Percentiles rank a stretch among this genome's conserved stretches.
phyloP scores from a whole-genome alignment of 2,113 vertebrate species.

The Xiphophorus couchianus region DNA sequence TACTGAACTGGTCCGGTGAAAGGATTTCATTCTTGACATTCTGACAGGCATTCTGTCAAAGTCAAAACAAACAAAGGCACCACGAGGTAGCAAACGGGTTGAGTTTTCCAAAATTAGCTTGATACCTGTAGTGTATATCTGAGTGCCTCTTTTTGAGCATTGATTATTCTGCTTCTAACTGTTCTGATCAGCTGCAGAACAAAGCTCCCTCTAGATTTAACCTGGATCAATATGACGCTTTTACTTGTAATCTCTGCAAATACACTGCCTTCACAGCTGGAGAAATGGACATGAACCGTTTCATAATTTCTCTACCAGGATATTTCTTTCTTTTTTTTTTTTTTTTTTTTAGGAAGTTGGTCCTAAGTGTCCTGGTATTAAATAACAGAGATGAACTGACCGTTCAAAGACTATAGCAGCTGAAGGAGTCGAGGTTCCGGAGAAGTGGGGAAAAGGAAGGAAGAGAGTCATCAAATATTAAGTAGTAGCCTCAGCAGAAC shows the following conservation, averaged over 20 bases:
- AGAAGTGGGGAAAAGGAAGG: constrained; percentile 46
- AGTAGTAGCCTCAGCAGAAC: constrained; percentile 79
- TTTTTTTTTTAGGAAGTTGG: constrained; percentile 3
- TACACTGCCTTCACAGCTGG: constrained; percentile 15
- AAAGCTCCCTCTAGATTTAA: constrained; percentile 6
- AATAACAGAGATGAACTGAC: constrained; percentile 54
- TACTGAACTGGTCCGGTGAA: background rate
- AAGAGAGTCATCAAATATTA: constrained; percentile 82
- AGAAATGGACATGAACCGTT: background rate
- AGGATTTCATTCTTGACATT: background rate
- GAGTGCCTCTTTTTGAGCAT: background rate
- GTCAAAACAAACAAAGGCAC: background rate
- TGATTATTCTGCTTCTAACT: background rate
- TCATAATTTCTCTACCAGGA: constrained; percentile 9
- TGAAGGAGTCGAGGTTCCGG: constrained; percentile 37
- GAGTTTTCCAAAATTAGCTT: background rate
- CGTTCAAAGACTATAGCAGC: constrained; percentile 42
- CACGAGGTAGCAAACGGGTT: too few species aligned
- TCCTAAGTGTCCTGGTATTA: constrained; percentile 29
- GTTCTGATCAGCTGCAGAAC: constrained; percentile 2
- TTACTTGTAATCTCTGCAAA: constrained; percentile 30
- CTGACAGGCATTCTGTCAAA: background rate
- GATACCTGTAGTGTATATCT: background rate
- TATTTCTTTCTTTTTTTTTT: constrained; percentile 13
- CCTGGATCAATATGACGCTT: constrained; percentile 26